Evolutionary conservation across 2,888 invertebrate genomes (phyloP).

Genomic region (Sarcophaga variegata): DNA sequence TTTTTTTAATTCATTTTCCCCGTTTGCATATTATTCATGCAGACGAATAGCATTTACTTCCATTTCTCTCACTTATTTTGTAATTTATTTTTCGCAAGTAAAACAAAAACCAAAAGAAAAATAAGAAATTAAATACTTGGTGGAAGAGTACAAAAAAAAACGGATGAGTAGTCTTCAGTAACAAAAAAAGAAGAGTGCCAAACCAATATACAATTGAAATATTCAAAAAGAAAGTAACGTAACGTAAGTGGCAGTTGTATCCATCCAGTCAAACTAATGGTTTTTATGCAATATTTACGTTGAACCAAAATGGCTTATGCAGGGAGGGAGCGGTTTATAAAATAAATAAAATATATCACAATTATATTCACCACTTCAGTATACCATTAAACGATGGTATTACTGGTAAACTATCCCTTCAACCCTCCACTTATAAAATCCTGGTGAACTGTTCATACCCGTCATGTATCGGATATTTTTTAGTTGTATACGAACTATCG

Average conservation of each 20-base stretch:
- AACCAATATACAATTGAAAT: slow-evolving; percentile 10
- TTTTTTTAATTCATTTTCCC: not conserved
- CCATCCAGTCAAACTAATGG: slow-evolving; percentile 13
- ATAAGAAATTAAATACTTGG: too few relatives aligned
- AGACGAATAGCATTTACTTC: not conserved
- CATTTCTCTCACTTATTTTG: slow-evolving; percentile 7
- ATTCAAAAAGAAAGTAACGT: not conserved
- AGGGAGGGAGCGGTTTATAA: not conserved
- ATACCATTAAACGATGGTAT: too few relatives aligned
- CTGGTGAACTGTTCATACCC: too few relatives aligned
- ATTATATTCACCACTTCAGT: too few relatives aligned
- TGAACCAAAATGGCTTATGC: not conserved
- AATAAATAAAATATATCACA: too few relatives aligned
- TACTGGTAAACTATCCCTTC: too few relatives aligned
- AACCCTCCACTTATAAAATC: too few relatives aligned
- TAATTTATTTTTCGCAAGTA: not conserved
- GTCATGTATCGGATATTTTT: too few relatives aligned
- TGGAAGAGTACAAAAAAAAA: too few relatives aligned
- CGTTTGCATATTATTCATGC: too few relatives aligned
- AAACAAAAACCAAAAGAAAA: not conserved
- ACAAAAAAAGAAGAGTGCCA: not conserved
- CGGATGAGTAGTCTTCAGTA: too few relatives aligned
- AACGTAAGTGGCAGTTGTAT: not conserved
- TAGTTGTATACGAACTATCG: too few relatives aligned
- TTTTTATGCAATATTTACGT: not conserved